Conservation (phyloP, 2,888 invertebrate species). For the Leptinotarsa tumamoca region DNA sequence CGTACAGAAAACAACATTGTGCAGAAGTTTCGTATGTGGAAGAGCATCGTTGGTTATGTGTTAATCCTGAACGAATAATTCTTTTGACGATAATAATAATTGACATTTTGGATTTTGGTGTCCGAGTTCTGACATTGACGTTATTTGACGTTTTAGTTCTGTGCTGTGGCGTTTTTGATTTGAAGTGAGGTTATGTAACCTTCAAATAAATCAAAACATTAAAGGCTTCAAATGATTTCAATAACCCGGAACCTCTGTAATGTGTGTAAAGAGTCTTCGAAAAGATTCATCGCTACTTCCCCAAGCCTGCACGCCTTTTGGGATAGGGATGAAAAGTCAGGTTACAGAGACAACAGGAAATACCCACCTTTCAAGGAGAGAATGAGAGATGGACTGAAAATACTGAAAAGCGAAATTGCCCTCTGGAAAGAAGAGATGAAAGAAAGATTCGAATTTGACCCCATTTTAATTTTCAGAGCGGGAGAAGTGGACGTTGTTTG, state of each 20-base stretch:
- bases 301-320: constrained; percentile 65
- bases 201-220: background rate
- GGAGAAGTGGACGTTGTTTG: constrained; percentile 80
- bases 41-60: too few relatives aligned
- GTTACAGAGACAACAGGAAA: constrained; percentile 67
- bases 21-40: too few relatives aligned
- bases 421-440: constrained; percentile 75
- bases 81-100: too few relatives aligned
- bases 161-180: too few relatives aligned
- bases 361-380: constrained; percentile 69
- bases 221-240: constrained; percentile 29
- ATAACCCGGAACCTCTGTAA: constrained; percentile 29
- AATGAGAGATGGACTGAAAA: constrained; percentile 74
- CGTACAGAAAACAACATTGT: too few relatives aligned
- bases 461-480: constrained; percentile 39
- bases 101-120: too few relatives aligned
- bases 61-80: too few relatives aligned
- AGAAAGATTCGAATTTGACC: constrained; percentile 67
- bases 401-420: constrained; percentile 75
- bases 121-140: too few relatives aligned
- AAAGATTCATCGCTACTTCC: constrained; percentile 54
- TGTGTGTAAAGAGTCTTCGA: constrained; percentile 34
- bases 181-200: background rate
- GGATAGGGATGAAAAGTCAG: constrained; percentile 73
- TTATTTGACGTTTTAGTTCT: too few relatives aligned